Evolutionary conservation across 2,888 invertebrate species (phyloP).

Genomic region (Drosophila gaucha): DNA sequence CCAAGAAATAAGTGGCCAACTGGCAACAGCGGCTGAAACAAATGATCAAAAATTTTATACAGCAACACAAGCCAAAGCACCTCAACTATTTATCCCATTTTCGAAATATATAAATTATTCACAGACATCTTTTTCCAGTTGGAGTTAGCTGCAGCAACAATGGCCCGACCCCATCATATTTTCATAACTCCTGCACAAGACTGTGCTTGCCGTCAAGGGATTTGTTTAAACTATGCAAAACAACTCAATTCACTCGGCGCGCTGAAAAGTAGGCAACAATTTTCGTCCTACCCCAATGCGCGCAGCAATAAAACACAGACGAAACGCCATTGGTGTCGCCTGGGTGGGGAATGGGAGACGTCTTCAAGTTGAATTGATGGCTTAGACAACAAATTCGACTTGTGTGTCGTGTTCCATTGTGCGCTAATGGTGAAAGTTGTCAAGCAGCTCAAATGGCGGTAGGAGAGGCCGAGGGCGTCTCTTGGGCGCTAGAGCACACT

Average conservation of each 20-base stretch:
- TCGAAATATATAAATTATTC: conserved; percentile 73
- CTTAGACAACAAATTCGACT: conserved; percentile 79
- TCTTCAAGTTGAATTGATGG: conserved; percentile 79
- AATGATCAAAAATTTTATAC: conserved; percentile 73
- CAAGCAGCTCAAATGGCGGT: conserved; percentile 53
- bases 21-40: conserved; percentile 68
- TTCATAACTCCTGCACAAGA: conserved; percentile 62
- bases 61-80: conserved; percentile 54
- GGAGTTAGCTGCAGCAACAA: conserved; percentile 25
- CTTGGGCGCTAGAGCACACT: conserved; percentile 47
- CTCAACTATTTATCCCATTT: conserved; percentile 59
- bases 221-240: conserved; percentile 76
- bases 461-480: conserved; percentile 27
- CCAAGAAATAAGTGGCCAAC: conserved; percentile 67
- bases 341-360: conserved; percentile 22
- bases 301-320: conserved; percentile 78
- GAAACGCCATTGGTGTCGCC: conserved; percentile 36
- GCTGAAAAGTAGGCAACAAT: conserved; percentile 72
- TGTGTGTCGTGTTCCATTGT: conserved; percentile 73
- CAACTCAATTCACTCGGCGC: conserved; percentile 60
- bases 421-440: conserved; percentile 80
- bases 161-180: conserved; percentile 47
- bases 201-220: conserved; percentile 61
- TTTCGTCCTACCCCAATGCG: conserved; percentile 74
- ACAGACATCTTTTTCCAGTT: conserved; percentile 46